These are phyloP conservation scores for Lepidurus packardi DNA, from an alignment of 1,140 invertebrate species.

Conservation along the genomic window DNA sequence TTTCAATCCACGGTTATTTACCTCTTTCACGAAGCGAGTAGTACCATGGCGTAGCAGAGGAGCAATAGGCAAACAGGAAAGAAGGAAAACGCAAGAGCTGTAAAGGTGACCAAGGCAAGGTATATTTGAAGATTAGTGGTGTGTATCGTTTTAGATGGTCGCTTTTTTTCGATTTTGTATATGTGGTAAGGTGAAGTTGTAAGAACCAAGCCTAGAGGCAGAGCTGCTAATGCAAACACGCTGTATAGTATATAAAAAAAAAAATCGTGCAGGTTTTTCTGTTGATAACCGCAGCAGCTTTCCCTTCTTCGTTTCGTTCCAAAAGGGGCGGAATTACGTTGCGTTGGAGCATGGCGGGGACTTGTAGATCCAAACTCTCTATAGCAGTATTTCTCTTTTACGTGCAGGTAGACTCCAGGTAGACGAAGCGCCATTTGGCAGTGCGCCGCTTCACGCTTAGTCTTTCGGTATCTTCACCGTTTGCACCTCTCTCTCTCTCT, in stretches of 20 bases:
- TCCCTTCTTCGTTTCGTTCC: background rate
- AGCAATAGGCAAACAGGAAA: no score
- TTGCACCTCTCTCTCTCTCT: background rate
- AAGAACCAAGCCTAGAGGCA: background rate
- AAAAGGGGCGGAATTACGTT: constrained; percentile 8
- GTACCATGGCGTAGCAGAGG: no score
- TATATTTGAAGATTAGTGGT: no score
- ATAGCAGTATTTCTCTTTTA: background rate
- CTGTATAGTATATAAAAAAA: background rate
- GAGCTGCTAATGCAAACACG: background rate
- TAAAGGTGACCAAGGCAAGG: no score
- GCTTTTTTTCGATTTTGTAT: no score
- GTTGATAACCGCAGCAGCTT: background rate
- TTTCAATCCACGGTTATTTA: no score
- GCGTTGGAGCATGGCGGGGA: constrained; percentile 1
- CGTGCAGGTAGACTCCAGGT: constrained; percentile 6
- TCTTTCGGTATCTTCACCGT: background rate
- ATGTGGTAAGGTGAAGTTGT: no score
- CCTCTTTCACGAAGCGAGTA: no score
- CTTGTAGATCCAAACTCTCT: background rate
- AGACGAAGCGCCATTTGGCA: constrained; percentile 21
- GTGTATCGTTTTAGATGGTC: no score
- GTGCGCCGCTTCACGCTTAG: constrained; percentile 8
- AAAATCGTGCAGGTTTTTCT: background rate
- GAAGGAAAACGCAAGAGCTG: no score